These are phyloP conservation scores for Neoaliturus tenellus DNA, from an alignment of 2,888 invertebrate species.

Conservation along the genomic window DNA sequence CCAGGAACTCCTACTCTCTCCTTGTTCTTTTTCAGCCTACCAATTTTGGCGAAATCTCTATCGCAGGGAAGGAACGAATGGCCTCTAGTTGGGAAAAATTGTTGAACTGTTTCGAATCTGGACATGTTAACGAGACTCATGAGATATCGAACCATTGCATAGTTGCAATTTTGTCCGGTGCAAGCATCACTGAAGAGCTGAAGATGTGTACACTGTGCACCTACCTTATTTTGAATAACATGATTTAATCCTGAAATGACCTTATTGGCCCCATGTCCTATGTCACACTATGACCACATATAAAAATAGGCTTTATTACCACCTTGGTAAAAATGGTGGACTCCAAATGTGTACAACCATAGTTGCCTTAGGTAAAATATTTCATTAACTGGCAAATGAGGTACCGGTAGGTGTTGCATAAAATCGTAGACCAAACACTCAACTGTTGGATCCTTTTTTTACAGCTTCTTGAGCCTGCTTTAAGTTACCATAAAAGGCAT, in stretches of 20 bases:
- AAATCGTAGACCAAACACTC: slow-evolving; percentile 7
- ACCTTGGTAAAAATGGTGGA: neutral
- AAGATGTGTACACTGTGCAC: slow-evolving; percentile 26
- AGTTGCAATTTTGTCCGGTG: slow-evolving; percentile 64
- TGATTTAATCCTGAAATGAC: neutral
- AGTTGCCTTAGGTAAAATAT: slow-evolving; percentile 19
- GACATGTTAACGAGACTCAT: slow-evolving; percentile 22
- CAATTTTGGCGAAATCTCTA: slow-evolving; percentile 62
- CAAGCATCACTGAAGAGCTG: slow-evolving; percentile 60
- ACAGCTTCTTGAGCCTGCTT: neutral
- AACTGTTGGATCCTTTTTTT: neutral
- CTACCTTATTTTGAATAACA: slow-evolving; percentile 1
- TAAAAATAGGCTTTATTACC: slow-evolving; percentile 2
- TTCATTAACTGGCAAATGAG: slow-evolving; percentile 5
- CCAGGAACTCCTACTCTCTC: slow-evolving; percentile 41
- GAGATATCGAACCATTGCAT: slow-evolving; percentile 57
- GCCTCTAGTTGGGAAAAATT: slow-evolving; percentile 59
- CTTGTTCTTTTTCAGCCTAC: slow-evolving; percentile 59
- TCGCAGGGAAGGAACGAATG: slow-evolving; percentile 64
- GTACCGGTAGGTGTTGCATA: slow-evolving; percentile 10
- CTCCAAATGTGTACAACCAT: slow-evolving; percentile 18
- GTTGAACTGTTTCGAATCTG: slow-evolving; percentile 60
- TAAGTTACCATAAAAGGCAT: slow-evolving; percentile 6
- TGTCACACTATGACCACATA: neutral
- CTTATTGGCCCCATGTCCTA: neutral